Evolutionary conservation across 2,888 invertebrate genomes (phyloP).

Genomic region (Rhorus exstirpatorius): DNA sequence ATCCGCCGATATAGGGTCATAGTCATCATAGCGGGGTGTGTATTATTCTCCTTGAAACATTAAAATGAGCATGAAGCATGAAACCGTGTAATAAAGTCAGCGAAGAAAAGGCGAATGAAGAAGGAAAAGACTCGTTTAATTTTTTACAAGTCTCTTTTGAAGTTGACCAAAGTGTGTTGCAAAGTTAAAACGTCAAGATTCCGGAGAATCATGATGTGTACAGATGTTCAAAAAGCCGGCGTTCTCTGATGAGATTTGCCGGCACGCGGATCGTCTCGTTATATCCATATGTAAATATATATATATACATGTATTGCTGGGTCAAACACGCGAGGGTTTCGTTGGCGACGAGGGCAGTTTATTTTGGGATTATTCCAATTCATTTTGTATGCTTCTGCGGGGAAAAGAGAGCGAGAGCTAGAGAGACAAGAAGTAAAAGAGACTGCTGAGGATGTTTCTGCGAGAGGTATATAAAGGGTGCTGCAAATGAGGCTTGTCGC

Average conservation of each 20-base stretch:
- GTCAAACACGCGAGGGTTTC: slow-evolving; percentile 44
- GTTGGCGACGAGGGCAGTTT: slow-evolving; percentile 52
- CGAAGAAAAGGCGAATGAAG: background rate
- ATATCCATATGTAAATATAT: slow-evolving; percentile 23
- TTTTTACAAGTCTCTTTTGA: slow-evolving; percentile 51
- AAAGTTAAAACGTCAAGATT: slow-evolving; percentile 44
- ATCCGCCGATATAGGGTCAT: too few species aligned
- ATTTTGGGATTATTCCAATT: slow-evolving; percentile 68
- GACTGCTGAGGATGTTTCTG: slow-evolving; percentile 38
- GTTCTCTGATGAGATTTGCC: slow-evolving; percentile 55
- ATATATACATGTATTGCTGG: slow-evolving; percentile 5
- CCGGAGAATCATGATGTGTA: slow-evolving; percentile 27
- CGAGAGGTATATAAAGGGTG: slow-evolving; percentile 26
- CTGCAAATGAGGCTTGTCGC: slow-evolving; percentile 70
- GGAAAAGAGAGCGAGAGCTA: slow-evolving; percentile 78
- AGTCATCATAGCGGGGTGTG: too few species aligned
- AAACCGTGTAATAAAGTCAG: background rate
- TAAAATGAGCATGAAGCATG: background rate
- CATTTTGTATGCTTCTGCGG: slow-evolving; percentile 53
- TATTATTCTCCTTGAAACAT: background rate
- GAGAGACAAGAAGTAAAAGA: slow-evolving; percentile 67
- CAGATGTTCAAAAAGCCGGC: slow-evolving; percentile 56
- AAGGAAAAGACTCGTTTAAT: slow-evolving; percentile 26
- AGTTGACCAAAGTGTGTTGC: slow-evolving; percentile 49
- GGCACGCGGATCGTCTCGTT: slow-evolving; percentile 54